These are phyloP conservation scores for Podarcis muralis DNA, from an alignment of 2,113 vertebrate species.

Conservation along the genomic window DNA sequence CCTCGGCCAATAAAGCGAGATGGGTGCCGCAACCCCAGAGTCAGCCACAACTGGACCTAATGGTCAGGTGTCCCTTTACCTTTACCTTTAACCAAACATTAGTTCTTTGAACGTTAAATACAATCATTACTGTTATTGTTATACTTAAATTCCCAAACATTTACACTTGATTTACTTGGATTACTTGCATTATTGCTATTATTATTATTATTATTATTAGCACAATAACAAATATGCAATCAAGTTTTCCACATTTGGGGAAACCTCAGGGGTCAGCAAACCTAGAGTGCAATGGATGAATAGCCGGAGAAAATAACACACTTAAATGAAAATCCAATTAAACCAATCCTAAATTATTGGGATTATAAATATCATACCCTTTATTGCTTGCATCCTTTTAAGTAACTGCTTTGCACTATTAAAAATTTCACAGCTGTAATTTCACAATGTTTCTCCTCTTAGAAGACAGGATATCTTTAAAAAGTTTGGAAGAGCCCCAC, in stretches of 20 bases:
- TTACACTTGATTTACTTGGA: too few relatives aligned
- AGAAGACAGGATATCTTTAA: neutral
- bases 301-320: neutral
- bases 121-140: neutral
- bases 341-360: constrained; percentile 39
- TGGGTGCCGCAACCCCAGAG: too few relatives aligned
- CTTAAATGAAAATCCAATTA: constrained; percentile 14
- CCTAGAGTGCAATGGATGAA: too few relatives aligned
- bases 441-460: neutral
- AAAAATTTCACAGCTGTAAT: neutral
- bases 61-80: too few relatives aligned
- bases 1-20: too few relatives aligned
- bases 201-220: too few relatives aligned
- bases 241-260: neutral
- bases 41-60: too few relatives aligned
- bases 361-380: constrained; percentile 17
- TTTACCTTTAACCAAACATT: neutral
- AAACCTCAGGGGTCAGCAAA: too few relatives aligned
- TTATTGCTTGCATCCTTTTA: neutral
- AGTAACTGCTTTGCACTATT: neutral
- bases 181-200: too few relatives aligned
- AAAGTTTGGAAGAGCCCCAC: constrained; percentile 63
- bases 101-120: neutral
- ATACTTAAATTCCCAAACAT: too few relatives aligned
- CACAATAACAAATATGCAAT: neutral